phyloP scores from a whole-genome alignment of 2,888 invertebrate genomes.

The Microchrysa polita region DNA sequence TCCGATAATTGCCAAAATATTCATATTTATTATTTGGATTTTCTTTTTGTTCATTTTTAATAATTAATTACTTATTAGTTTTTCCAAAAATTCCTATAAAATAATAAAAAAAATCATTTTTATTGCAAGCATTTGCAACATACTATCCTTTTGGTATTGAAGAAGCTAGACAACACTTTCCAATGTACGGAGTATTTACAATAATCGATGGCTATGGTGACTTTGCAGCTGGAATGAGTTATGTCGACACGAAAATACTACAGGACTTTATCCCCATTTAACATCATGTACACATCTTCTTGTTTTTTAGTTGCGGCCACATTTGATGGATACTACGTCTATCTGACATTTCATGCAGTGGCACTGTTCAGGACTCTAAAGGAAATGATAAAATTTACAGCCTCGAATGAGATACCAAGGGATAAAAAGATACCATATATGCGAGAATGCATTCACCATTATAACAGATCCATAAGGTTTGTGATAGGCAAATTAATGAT shows the following conservation, averaged over 20 bases:
- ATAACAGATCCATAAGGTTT: constrained; percentile 16
- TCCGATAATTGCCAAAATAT: no score
- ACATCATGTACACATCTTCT: neutral
- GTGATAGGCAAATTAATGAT: neutral
- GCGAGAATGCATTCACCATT: constrained; percentile 7
- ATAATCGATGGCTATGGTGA: constrained; percentile 5
- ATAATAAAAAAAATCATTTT: no score
- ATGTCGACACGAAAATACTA: no score
- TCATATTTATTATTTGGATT: no score
- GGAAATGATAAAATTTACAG: constrained; percentile 25
- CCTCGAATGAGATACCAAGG: neutral
- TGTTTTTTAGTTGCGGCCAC: constrained; percentile 13
- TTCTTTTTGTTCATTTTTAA: no score
- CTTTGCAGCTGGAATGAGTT: constrained; percentile 24
- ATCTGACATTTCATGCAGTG: constrained; percentile 16
- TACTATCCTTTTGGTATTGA: constrained; percentile 14
- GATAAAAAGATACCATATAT: neutral
- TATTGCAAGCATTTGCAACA: constrained; percentile 30
- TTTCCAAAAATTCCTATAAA: no score
- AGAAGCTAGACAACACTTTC: constrained; percentile 4
- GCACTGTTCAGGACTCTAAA: constrained; percentile 19
- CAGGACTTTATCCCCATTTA: neutral
- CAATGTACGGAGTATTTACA: neutral
- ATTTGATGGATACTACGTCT: constrained; percentile 34
- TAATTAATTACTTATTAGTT: no score